Percentiles rank a stretch among this genome's conserved stretches.
Conservation (phyloP, 2,888 invertebrate genomes). For the Melitaea athalia region DNA sequence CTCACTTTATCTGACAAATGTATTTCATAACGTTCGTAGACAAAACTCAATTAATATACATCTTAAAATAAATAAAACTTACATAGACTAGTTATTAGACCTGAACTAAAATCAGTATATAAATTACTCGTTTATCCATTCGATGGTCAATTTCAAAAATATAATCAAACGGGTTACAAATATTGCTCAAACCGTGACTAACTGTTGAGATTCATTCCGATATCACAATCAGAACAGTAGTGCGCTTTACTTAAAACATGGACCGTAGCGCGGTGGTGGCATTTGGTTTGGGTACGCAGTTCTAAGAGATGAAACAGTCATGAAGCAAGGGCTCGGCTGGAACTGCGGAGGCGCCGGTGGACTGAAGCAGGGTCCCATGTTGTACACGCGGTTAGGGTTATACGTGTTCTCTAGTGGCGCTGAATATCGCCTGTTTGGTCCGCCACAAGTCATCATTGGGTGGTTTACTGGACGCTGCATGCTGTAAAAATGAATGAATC, state of each 20-base stretch:
- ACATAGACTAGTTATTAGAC: no score
- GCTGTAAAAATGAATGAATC: slow-evolving; percentile 48
- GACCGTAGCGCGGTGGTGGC: slow-evolving; percentile 39
- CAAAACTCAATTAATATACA: no score
- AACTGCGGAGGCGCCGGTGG: slow-evolving; percentile 40
- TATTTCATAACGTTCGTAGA: no score
- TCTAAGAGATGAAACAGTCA: slow-evolving; percentile 54
- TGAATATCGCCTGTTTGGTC: slow-evolving; percentile 21
- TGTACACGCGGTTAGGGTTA: slow-evolving; percentile 21
- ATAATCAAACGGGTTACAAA: neutral
- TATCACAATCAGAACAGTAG: neutral
- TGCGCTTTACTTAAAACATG: slow-evolving; percentile 41
- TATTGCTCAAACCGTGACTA: neutral
- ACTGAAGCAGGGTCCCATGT: slow-evolving; percentile 43
- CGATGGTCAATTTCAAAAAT: neutral
- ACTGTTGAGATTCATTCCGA: slow-evolving; percentile 36
- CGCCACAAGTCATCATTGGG: slow-evolving; percentile 37
- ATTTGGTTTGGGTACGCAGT: slow-evolving; percentile 45
- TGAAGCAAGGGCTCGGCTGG: slow-evolving; percentile 57
- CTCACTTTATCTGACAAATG: no score
- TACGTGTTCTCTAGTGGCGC: slow-evolving; percentile 12
- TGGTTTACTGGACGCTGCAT: slow-evolving; percentile 65
- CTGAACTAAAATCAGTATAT: no score
- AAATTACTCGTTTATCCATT: neutral
- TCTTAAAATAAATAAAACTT: no score